Conservation (phyloP, 2,797 vertebrate genomes). For the Lophura swinhoii region DNA sequence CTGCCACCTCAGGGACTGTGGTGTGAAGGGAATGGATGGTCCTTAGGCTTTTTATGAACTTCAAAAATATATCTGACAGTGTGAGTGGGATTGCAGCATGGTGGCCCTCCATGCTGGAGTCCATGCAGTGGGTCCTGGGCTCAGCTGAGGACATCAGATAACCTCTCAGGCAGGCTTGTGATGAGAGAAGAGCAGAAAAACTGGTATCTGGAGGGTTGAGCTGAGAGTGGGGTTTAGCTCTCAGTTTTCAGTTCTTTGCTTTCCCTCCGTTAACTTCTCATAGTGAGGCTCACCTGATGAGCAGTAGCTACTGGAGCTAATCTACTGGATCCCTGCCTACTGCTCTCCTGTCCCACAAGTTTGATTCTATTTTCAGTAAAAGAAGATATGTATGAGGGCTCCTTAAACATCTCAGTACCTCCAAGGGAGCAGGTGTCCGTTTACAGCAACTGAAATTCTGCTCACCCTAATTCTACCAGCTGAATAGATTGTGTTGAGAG, state of each 20-base stretch:
- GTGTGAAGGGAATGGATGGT: not conserved
- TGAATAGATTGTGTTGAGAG: not conserved
- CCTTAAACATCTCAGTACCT: not conserved
- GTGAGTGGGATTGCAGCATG: not conserved
- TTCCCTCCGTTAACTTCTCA: not conserved
- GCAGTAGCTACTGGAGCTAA: not conserved
- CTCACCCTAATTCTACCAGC: not conserved
- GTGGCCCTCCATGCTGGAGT: not conserved
- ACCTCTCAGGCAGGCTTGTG: not conserved
- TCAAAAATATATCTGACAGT: rapidly evolving
- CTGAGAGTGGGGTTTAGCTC: not conserved
- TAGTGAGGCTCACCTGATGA: not conserved
- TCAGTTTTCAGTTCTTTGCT: not conserved
- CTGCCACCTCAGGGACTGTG: not conserved
- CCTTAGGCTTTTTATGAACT: not conserved
- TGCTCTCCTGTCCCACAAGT: not conserved
- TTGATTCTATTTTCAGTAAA: not conserved
- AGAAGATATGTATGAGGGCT: not conserved
- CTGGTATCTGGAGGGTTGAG: not conserved
- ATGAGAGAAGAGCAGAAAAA: not conserved
- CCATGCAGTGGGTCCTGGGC: not conserved
- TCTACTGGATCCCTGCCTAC: not conserved
- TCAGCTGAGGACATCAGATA: not conserved
- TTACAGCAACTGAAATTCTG: not conserved
- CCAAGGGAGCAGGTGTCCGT: not conserved